Conservation (phyloP, 2,113 vertebrate species). For the Callocephalon fimbriatum region DNA sequence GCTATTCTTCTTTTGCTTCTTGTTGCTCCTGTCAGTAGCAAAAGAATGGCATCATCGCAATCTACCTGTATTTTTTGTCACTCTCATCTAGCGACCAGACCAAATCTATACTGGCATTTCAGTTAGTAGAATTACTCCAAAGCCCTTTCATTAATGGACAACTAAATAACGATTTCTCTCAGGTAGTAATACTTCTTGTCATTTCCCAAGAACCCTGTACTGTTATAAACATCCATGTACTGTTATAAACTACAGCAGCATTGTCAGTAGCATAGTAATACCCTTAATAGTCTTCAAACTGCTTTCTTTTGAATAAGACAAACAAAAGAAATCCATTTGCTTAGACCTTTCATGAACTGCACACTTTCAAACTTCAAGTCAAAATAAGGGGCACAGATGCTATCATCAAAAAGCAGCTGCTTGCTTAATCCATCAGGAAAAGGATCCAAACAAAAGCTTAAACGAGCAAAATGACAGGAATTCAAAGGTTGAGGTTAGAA, state of each 20-base stretch:
- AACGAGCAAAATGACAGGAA: neutral
- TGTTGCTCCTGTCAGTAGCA: neutral
- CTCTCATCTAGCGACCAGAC: neutral
- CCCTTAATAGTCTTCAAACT: neutral
- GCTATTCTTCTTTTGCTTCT: neutral
- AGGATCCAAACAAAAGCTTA: conserved; percentile 26
- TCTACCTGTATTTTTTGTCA: neutral
- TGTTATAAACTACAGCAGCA: neutral
- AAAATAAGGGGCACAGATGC: conserved; percentile 6
- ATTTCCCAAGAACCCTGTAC: neutral
- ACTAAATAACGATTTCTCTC: neutral
- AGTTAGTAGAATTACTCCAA: neutral
- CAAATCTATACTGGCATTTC: neutral
- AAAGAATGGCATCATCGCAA: neutral
- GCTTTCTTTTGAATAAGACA: neutral
- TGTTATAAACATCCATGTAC: neutral
- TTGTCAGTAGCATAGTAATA: neutral
- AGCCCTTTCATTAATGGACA: neutral
- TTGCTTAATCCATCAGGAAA: conserved; percentile 31
- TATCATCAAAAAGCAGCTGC: conserved; percentile 27
- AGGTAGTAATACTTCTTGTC: neutral
- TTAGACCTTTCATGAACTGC: neutral
- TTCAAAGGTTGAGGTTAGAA: neutral
- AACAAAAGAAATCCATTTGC: conserved; percentile 30
- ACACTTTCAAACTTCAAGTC: conserved; percentile 1